phyloP scores from a whole-genome alignment of 2,888 invertebrate genomes.

The Troides helena region DNA sequence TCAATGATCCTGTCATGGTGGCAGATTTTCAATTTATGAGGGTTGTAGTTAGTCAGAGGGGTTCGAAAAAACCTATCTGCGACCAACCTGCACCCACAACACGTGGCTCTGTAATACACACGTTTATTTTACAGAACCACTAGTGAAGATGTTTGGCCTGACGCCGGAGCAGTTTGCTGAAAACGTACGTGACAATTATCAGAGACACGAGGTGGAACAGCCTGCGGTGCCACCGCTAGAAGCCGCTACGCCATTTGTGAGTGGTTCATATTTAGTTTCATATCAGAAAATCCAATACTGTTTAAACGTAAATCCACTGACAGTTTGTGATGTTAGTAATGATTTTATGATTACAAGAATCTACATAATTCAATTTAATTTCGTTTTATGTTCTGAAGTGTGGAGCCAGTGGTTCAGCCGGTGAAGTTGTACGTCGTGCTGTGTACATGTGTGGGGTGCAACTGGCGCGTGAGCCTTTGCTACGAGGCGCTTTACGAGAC shows the following conservation, averaged over 20 bases:
- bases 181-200: slow-evolving; percentile 97
- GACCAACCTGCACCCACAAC: too few relatives aligned
- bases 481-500: slow-evolving; percentile 91
- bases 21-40: too few relatives aligned
- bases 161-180: slow-evolving; percentile 97
- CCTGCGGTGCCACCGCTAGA: slow-evolving; percentile 91
- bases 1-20: too few relatives aligned
- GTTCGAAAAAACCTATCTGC: too few relatives aligned
- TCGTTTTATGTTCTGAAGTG: slow-evolving; percentile 1
- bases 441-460: slow-evolving; percentile 97
- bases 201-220: slow-evolving; percentile 96
- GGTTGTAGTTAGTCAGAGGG: too few relatives aligned
- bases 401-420: slow-evolving; percentile 72
- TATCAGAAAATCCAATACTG: background rate
- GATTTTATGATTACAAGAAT: too few relatives aligned
- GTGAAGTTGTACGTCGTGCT: slow-evolving; percentile 93
- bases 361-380: background rate
- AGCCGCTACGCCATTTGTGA: slow-evolving; percentile 88
- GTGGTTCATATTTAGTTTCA: slow-evolving; percentile 36
- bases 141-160: slow-evolving; percentile 95
- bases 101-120: too few relatives aligned
- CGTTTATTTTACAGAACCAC: slow-evolving; percentile 76
- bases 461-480: slow-evolving; percentile 93
- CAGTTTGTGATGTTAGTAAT: too few relatives aligned
- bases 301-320: too few relatives aligned